Evolutionary conservation across 2,888 invertebrate species (phyloP), one percentile per base, ranked within the genome.

Genomic region (Clunio marinus): DNA sequence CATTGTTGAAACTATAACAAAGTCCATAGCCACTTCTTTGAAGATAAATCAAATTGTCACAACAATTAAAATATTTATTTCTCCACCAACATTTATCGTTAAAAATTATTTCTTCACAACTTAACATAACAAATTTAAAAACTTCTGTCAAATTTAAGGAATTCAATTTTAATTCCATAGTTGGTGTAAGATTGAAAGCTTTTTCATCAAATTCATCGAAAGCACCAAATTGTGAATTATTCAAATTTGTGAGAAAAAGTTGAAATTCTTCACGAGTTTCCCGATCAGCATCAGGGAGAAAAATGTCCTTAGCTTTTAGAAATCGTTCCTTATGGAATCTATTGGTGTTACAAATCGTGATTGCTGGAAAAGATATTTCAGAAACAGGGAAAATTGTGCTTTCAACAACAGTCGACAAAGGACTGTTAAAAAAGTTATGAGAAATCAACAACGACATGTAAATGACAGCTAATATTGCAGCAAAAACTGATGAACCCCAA

Each of bases 1-100:
- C 76, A 1, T 81, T 81, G 72, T 81, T 81, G 73, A 81, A 81
- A 0, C 80, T 74, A 71, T 79, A 76, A 70, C 82, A 82, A 28
- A 76, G 73, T 0, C 81, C 81, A 65, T 73, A 76, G 71, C 81
- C 81, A 0, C 80, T 80, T 66, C 75, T 77, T 70, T 81, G 81
- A 20, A 75, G 68, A 45, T 78, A 73, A 69, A 82, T 80, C 17
- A 76, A 72, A 1, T 77, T 75, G 70, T 77, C 75, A 70, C 81
- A 81, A 62, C 82, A 82, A 28, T 79, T 71, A 41, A 77, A 74
- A 15, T 72, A 67, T 17, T 71, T 67, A 57, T 75, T 75, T 0
- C 80, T 75, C 81, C 81, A 82, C 72, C 72, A 74, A 69, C 82
- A 82, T 1, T 71, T 70, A 0, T 71, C 73, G 0, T 71, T 69